Evolutionary conservation across 2,113 vertebrate species (phyloP).

Genomic region (Sisor rabdophorus): DNA sequence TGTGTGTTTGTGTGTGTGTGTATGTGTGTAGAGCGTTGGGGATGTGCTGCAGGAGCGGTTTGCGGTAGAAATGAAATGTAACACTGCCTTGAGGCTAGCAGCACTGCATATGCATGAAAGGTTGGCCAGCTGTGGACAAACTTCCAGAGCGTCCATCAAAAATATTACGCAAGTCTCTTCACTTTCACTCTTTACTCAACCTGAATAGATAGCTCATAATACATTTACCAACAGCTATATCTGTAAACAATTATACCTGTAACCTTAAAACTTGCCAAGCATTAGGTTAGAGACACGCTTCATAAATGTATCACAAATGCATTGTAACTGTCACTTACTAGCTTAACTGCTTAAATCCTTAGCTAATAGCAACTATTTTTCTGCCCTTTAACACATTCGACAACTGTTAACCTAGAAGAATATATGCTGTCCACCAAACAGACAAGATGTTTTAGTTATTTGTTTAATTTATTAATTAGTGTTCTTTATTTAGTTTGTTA

Average conservation of each 20-base stretch:
- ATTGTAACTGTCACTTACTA: not conserved
- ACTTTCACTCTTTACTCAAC: not conserved
- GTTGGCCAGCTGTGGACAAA: conserved; percentile 83
- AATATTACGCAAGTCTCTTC: conserved; percentile 85
- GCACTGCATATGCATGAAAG: conserved; percentile 95
- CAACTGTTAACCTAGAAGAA: too few species aligned
- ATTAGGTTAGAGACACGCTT: not conserved
- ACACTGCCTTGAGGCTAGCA: conserved; percentile 84
- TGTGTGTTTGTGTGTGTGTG: conserved; percentile 42
- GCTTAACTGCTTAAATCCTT: not conserved
- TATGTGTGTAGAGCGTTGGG: conserved; percentile 81
- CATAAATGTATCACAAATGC: not conserved
- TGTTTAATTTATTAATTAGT: too few species aligned
- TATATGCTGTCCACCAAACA: too few species aligned
- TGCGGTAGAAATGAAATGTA: conserved; percentile 95
- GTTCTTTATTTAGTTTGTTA: too few species aligned
- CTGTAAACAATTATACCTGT: not conserved
- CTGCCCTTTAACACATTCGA: too few species aligned
- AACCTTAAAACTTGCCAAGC: not conserved
- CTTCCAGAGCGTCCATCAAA: conserved; percentile 86
- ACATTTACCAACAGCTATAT: not conserved
- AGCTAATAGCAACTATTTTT: not conserved
- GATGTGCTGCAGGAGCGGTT: conserved; percentile 95
- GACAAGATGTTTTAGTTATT: too few species aligned
- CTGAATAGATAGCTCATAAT: not conserved